Evolutionary conservation across 2,888 invertebrate genomes (phyloP), one percentile per base, ranked within the genome.

Genomic region (Lomographa bimaculata): DNA sequence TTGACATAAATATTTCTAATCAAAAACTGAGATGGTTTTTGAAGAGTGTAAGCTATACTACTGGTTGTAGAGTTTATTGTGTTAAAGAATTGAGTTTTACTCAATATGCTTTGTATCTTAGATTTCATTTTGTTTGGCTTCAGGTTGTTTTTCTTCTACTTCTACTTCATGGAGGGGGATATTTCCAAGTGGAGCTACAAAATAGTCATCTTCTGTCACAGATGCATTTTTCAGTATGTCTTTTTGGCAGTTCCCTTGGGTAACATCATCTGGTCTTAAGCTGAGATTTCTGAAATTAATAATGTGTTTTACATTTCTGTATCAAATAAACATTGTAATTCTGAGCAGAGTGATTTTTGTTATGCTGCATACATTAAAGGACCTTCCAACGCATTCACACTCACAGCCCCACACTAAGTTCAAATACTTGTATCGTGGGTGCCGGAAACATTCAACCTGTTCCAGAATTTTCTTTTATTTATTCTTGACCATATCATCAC

Each of bases 121-220:
- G 53, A 79, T 79, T 65, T 84, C 87, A 87, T 89, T 69, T 70
- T 81, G 57, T 38, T 77, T 71, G 2, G 60, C 28, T 58, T 58
- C 43, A 24, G 54, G 29, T 48, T 56, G 50, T 50, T 54, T 57
- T 38, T 71, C 58, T 35, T 74, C 68, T 42, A 54, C 37, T 50
- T 76, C 66, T 26, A 85, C 62, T 71, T 87, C 86, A 67, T 93
- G 92, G 40, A 95, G 67, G 0, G 95, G 94, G 60, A 95, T 94
- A 72, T 96, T 96, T 55, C 97, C 97, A 7, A 94, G 94, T 4
- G 98, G 98, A 14, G 96, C 95, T 6, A 97, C 94, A 89, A 97
- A 98, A 75, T 97, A 98, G 59, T 96, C 96, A 73, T 98, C 98
- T 67, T 97, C 96, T 6, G 90, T 91, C 33, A 94, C 54, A 18